Evolutionary conservation across 1,140 invertebrate species (phyloP).

Genomic region (Meloidogyne chitwoodi): DNA sequence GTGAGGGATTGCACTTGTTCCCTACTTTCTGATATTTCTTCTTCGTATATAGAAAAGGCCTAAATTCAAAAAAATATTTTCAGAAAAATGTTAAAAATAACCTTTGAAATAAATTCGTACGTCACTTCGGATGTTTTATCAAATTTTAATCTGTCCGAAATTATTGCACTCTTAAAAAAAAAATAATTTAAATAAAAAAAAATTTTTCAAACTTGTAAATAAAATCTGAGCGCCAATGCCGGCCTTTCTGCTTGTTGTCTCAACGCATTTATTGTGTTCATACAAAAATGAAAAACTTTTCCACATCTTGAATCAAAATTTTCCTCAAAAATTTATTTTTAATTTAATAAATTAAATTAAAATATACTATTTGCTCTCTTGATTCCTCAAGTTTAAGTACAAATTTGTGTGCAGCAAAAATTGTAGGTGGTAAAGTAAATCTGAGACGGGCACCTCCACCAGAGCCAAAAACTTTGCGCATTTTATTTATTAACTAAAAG

Average conservation of each 20-base stretch:
- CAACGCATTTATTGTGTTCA: slow-evolving; percentile 83
- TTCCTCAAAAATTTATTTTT: slow-evolving; percentile 38
- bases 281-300: slow-evolving; percentile 96
- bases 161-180: slow-evolving; percentile 86
- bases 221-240: slow-evolving; percentile 84
- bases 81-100: slow-evolving; percentile 48
- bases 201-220: slow-evolving; percentile 73
- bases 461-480: slow-evolving; percentile 79
- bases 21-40: slow-evolving; percentile 95
- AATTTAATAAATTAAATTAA: background rate
- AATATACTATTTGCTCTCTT: slow-evolving; percentile 68
- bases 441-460: slow-evolving; percentile 82
- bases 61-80: slow-evolving; percentile 55
- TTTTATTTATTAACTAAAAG: slow-evolving; percentile 66
- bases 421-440: slow-evolving; percentile 87
- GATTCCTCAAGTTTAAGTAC: slow-evolving; percentile 77
- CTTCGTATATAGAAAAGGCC: slow-evolving; percentile 94
- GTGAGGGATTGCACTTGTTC: slow-evolving; percentile 91
- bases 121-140: slow-evolving; percentile 91
- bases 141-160: slow-evolving; percentile 84
- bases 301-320: slow-evolving; percentile 97
- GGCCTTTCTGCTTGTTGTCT: slow-evolving; percentile 79
- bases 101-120: slow-evolving; percentile 95
- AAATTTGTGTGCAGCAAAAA: slow-evolving; percentile 82
- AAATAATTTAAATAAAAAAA: slow-evolving; percentile 1